phyloP scores from a whole-genome alignment of 2,113 vertebrate species.

The Caranx melampygus region DNA sequence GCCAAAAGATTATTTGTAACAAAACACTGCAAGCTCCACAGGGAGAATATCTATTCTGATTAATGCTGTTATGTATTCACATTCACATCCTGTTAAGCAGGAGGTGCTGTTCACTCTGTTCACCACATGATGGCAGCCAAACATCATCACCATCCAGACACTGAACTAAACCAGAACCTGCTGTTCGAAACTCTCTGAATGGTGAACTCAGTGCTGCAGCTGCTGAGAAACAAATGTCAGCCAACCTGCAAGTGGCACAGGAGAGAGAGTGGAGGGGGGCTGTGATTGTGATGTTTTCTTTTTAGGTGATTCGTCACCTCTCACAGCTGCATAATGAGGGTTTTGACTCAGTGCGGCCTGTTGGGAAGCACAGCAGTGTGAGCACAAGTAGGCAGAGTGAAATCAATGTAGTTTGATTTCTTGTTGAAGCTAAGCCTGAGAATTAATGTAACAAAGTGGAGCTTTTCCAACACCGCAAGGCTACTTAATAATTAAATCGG shows the following conservation, averaged over 20 bases:
- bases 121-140: constrained; percentile 72
- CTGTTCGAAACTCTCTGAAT: not conserved
- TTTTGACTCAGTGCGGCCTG: constrained; percentile 14
- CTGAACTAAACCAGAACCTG: not conserved
- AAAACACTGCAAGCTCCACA: not conserved
- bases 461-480: constrained; percentile 2
- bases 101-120: not conserved
- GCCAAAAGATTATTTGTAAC: too few species aligned
- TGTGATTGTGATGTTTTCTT: not conserved
- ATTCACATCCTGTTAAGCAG: not conserved
- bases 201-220: not conserved
- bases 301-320: not conserved
- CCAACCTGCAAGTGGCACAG: not conserved
- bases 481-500: constrained; percentile 50
- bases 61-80: not conserved
- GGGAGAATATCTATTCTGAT: not conserved
- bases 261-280: too few species aligned
- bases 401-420: constrained; percentile 63
- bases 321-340: not conserved
- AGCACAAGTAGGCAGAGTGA: not conserved
- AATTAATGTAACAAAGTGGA: constrained; percentile 50
- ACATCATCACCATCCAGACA: not conserved
- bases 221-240: constrained; percentile 43
- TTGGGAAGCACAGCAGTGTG: constrained; percentile 1
- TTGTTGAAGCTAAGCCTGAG: constrained; percentile 32